Evolutionary conservation across 2,888 invertebrate genomes (phyloP).

Genomic region (Drosophila limbata): DNA sequence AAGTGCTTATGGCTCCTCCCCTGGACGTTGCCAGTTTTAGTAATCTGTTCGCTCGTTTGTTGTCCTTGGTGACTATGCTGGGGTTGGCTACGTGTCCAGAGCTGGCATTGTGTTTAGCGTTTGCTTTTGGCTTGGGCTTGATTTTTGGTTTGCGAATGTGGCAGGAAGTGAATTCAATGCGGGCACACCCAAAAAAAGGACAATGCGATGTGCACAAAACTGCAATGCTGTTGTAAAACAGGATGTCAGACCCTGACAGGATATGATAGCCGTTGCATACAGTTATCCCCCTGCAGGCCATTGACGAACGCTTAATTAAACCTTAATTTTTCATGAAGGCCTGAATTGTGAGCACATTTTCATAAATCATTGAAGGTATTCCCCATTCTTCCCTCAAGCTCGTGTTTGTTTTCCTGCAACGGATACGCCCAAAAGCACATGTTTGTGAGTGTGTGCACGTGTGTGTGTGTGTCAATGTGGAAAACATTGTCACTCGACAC

Average conservation of each 20-base stretch:
- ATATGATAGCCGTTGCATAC: conserved; percentile 53
- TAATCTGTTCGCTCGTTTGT: conserved; percentile 25
- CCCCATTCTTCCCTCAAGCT: neutral
- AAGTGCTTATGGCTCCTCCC: conserved; percentile 44
- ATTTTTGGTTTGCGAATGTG: conserved; percentile 24
- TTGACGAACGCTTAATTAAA: conserved; percentile 76
- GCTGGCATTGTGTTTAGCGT: conserved; percentile 62
- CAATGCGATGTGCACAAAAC: conserved; percentile 58
- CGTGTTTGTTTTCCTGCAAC: conserved; percentile 18
- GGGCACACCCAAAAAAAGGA: conserved; percentile 54
- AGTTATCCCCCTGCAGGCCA: conserved; percentile 35
- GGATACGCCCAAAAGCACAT: conserved; percentile 36
- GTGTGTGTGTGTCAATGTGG: neutral
- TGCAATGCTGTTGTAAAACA: conserved; percentile 46
- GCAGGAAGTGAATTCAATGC: conserved; percentile 71
- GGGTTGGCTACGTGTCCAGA: conserved; percentile 56
- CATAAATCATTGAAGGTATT: conserved; percentile 57
- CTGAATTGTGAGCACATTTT: conserved; percentile 41
- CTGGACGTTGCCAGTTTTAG: conserved; percentile 1
- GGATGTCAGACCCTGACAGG: conserved; percentile 62
- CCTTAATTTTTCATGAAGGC: conserved; percentile 76
- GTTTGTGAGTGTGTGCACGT: neutral
- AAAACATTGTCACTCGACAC: conserved; percentile 21
- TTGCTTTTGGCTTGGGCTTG: conserved; percentile 30
- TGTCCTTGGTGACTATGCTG: conserved; percentile 40